A percentile compares a stretch with the other conserved stretches of the same genome.
Conservation (phyloP, 2,888 invertebrate genomes). For the Zaprionus lineosus region DNA sequence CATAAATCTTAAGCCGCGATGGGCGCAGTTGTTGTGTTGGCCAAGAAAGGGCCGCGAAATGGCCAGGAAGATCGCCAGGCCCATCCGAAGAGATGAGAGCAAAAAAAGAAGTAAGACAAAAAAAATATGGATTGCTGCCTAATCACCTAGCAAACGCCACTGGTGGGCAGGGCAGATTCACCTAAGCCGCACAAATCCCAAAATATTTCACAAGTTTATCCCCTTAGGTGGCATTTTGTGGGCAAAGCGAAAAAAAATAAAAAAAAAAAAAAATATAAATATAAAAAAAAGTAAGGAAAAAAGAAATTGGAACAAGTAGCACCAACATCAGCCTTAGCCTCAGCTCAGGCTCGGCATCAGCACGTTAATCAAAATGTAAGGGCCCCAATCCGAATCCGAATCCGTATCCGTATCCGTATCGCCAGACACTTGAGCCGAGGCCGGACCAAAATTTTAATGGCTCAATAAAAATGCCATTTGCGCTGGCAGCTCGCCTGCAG, state of each 20-base stretch:
- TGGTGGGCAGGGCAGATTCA: slow-evolving; percentile 2
- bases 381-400: slow-evolving; percentile 27
- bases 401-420: slow-evolving; percentile 26
- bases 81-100: slow-evolving; percentile 27
- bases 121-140: slow-evolving; percentile 71
- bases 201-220: slow-evolving; percentile 80
- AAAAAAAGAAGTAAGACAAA: slow-evolving; percentile 4
- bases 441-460: slow-evolving; percentile 80
- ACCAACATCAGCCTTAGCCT: slow-evolving; percentile 48
- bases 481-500: slow-evolving; percentile 59
- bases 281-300: slow-evolving; percentile 24
- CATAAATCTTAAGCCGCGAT: slow-evolving; percentile 67
- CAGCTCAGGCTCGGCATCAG: slow-evolving; percentile 57
- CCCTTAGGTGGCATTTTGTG: slow-evolving; percentile 77
- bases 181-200: slow-evolving; percentile 78
- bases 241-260: slow-evolving; percentile 39
- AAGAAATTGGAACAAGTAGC: slow-evolving; percentile 28
- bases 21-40: slow-evolving; percentile 49
- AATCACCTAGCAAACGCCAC: slow-evolving; percentile 58
- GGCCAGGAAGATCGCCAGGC: slow-evolving; percentile 43
- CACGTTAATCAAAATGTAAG: slow-evolving; percentile 81
- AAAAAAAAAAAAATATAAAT: slow-evolving; percentile 25
- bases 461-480: slow-evolving; percentile 83
- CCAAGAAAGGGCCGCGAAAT: too few species aligned
- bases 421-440: slow-evolving; percentile 62